Base-by-base conservation (phyloP, 1,140 invertebrate genomes). In the Rhizoglyphus robini region DNA sequence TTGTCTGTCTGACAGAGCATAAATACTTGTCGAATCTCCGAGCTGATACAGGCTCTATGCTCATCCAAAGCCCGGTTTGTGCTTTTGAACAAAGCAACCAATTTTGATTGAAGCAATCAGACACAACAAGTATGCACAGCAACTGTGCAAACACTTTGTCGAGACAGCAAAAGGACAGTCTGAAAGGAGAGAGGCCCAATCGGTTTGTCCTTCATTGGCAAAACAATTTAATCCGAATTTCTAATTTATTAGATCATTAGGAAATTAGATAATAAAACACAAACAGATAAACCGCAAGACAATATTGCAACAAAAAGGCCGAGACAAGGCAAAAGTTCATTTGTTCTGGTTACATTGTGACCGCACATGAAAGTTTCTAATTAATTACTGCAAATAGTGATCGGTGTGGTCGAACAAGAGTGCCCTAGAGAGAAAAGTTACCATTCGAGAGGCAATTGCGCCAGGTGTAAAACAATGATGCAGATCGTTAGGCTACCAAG, bases 61-160 rank as follows among this genome's bases (percentile, higher is more conserved):
- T n/a, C n/a, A n/a, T n/a, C n/a, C n/a, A n/a, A n/a, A n/a, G n/a
- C n/a, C n/a, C n/a, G n/a, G n/a, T n/a, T n/a, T n/a, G n/a, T n/a
- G n/a, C n/a, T n/a, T n/a, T n/a, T n/a, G n/a, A n/a, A n/a, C 36
- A 41, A 41, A 41, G 20, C 51, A 54, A 20, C 51, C 51, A 54
- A 54, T 54, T 54, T 54, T 54, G 51, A 54, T 54, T 54, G 20
- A 54, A 54, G 23, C 51, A 54, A 54, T 54, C 51, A 54, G 23
- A 54, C 51, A 54, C 20, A 8, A 15, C 8, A 41, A 54, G 23
- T 54, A 11, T 8, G 8, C 20, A 54, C 20, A 54, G 51, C 51
- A 54, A 54, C 51, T 8, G 20, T 54, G 23, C 8, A 32, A 54
- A 32, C 51, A 46, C 41, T 46, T 46, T 46, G 41, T 46, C 41